Percentiles rank a stretch among this genome's conserved stretches.
These are phyloP conservation scores for Chymomyza caudatula DNA, from an alignment of 2,888 invertebrate species.

Conservation along the genomic window DNA sequence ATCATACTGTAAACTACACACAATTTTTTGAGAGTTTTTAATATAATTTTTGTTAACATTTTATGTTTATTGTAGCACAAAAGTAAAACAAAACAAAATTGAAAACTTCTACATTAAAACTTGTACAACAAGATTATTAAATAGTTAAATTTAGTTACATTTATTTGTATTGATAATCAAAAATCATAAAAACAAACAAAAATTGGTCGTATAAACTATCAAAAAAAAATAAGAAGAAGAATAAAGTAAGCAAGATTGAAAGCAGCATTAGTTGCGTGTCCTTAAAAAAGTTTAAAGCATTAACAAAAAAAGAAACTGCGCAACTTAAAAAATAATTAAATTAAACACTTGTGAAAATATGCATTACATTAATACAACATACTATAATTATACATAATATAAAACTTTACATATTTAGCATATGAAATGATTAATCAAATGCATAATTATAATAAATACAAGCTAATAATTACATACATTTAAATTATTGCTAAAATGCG, in stretches of 20 bases:
- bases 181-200: conserved; percentile 27
- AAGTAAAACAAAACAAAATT: conserved; percentile 13
- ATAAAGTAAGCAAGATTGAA: conserved; percentile 11
- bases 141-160: conserved; percentile 68
- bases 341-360: conserved; percentile 70
- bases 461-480: neutral
- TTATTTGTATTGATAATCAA: conserved; percentile 56
- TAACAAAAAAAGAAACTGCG: conserved; percentile 12
- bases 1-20: conserved; percentile 5
- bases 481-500: conserved; percentile 18
- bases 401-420: neutral
- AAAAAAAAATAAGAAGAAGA: neutral
- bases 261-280: conserved; percentile 40
- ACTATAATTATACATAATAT: conserved; percentile 21
- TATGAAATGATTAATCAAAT: neutral
- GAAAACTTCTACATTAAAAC: conserved; percentile 25
- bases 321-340: neutral
- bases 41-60: conserved; percentile 40
- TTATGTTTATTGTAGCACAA: conserved; percentile 58
- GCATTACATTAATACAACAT: conserved; percentile 49
- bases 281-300: conserved; percentile 34
- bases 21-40: neutral
- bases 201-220: conserved; percentile 13
- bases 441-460: neutral
- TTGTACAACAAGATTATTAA: conserved; percentile 28